These are phyloP conservation scores for Coregonus clupeaformis DNA, from an alignment of 2,113 vertebrate genomes.

Conservation along the genomic window DNA sequence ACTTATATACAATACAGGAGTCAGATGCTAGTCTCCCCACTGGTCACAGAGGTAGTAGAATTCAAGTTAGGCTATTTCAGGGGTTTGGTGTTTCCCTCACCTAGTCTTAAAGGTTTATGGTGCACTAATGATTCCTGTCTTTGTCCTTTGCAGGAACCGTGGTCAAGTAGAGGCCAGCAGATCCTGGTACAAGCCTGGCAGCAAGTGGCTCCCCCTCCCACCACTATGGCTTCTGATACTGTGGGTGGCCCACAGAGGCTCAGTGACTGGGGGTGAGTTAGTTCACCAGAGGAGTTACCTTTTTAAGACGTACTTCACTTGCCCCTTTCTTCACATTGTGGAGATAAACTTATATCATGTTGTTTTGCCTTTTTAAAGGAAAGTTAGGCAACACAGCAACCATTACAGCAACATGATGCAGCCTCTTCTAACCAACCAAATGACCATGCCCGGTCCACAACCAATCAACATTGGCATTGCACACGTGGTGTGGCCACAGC, in stretches of 20 bases:
- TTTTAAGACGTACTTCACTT: too few species aligned
- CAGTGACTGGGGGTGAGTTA: slow-evolving; percentile 91
- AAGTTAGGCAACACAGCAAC: slow-evolving; percentile 82
- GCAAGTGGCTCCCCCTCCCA: slow-evolving; percentile 84
- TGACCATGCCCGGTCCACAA: slow-evolving; percentile 89
- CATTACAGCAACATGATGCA: slow-evolving; percentile 89
- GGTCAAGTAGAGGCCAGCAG: slow-evolving; percentile 89
- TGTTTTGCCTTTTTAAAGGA: slow-evolving; percentile 68
- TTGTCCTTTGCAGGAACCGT: slow-evolving; percentile 74
- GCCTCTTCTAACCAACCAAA: slow-evolving; percentile 88
- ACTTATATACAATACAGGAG: not conserved
- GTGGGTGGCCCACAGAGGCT: slow-evolving; percentile 84
- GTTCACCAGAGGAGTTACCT: not conserved
- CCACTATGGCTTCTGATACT: slow-evolving; percentile 82
- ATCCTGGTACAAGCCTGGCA: slow-evolving; percentile 93
- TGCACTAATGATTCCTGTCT: not conserved
- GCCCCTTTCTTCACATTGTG: slow-evolving; percentile 2
- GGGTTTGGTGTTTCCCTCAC: too few species aligned
- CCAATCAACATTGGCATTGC: slow-evolving; percentile 94
- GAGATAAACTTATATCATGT: not conserved
- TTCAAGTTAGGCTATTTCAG: too few species aligned
- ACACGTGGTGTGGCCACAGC: slow-evolving; percentile 95
- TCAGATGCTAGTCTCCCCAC: not conserved
- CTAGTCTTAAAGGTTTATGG: too few species aligned
- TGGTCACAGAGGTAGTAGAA: not conserved